Evolutionary conservation across 2,113 vertebrate species (phyloP), one percentile per base, ranked within the genome.

Genomic region (Sebastes fasciatus): DNA sequence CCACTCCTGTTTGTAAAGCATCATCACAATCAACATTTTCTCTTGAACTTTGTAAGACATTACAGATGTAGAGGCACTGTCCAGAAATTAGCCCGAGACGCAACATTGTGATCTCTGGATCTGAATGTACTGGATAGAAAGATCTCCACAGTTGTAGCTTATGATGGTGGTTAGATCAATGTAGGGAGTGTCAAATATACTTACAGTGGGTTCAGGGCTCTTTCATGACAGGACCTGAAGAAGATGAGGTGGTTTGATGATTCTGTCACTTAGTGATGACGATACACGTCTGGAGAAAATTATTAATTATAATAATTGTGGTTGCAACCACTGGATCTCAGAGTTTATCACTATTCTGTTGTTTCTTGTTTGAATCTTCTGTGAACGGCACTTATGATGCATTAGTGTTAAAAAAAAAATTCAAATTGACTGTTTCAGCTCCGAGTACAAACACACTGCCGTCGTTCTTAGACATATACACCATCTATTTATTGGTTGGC

Each of bases 1-100:
- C 63, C 80, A 23, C 72, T 74, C 79, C 83, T 74, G 82, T 90
- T 91, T 81, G 82, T 68, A 86, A 89, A 91, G 83, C 62, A 6
- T 70, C 57, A 70, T 80, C 69, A 80, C 71, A 71, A 79, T 88
- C 81, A 71, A 79, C 82, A 71, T 74, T 87, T 87, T 85, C 61
- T 88, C 54, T 42, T 60, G 7, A 70, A 52, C n/a, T 76, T 13
- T 11, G 6, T 67, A 58, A 34, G 34, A 78, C 19, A 66, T 61
- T 65, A 74, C 16, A 80, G 60, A 89, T 58, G n/a, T 17, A 10
- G 72, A 79, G 82, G 84, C 84, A 66, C 76, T 55, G 54, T 61
- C 43, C 79, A 81, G 77, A 48, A 34, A 74, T 51, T 63, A 79
- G 52, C 64, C 79, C 1, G 43, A 43, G 0, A 69, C 43, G 7